Conservation (phyloP, 2,888 invertebrate genomes). For the Catocala nupta region DNA sequence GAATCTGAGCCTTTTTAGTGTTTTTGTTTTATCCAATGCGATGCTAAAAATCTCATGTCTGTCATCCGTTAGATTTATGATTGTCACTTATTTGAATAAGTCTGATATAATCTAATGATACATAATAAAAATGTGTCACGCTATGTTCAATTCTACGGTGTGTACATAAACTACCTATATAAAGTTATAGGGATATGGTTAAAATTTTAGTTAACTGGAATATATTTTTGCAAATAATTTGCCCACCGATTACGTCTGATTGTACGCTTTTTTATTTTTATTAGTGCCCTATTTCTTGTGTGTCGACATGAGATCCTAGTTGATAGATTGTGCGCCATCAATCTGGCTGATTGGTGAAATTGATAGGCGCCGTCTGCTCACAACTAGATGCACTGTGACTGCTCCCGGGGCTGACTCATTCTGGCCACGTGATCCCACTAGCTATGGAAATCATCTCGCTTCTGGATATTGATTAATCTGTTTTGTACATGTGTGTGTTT, state of each 20-base stretch:
- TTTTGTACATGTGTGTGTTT: no score
- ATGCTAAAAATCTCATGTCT: no score
- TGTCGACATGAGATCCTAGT: conserved; percentile 51
- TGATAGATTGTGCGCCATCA: conserved; percentile 70
- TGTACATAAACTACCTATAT: no score
- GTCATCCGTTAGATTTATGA: no score
- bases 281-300: conserved; percentile 58
- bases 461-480: no score
- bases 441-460: conserved; percentile 22
- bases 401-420: conserved; percentile 38
- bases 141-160: no score
- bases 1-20: no score
- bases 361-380: conserved; percentile 79
- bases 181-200: no score
- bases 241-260: conserved; percentile 47
- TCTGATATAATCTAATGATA: no score
- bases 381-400: conserved; percentile 51
- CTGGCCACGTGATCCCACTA: conserved; percentile 33
- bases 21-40: no score
- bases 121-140: no score
- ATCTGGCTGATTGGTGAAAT: conserved; percentile 78
- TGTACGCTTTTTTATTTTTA: conserved; percentile 48
- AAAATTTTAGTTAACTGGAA: not conserved
- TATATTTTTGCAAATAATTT: conserved; percentile 14
- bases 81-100: no score